These are phyloP conservation scores for Tarsius wallacei DNA, from an alignment of 2,797 vertebrate species.

Conservation along the genomic window DNA sequence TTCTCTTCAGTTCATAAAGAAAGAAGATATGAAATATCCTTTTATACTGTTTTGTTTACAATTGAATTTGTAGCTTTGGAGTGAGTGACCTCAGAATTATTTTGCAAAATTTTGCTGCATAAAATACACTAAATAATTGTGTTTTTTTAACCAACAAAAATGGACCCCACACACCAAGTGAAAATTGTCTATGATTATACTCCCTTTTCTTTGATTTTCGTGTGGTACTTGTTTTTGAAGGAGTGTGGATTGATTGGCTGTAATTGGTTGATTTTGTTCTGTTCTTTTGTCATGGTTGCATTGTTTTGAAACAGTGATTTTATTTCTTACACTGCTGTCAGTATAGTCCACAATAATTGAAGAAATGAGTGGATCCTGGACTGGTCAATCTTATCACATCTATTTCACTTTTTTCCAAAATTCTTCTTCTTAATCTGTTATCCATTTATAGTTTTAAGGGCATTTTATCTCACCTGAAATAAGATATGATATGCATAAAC, in stretches of 20 bases:
- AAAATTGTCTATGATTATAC: background rate
- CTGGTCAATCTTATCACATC: background rate
- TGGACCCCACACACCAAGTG: background rate
- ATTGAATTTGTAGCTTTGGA: background rate
- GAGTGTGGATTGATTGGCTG: background rate
- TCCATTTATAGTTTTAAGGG: background rate
- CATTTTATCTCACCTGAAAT: conserved; percentile 3
- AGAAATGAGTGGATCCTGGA: background rate
- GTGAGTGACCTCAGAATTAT: background rate
- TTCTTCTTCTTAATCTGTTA: background rate
- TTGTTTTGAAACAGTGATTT: background rate
- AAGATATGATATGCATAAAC: background rate
- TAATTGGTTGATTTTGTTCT: background rate
- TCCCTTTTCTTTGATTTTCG: background rate
- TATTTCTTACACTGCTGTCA: background rate
- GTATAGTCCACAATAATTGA: background rate
- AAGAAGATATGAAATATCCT: background rate
- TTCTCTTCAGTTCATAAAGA: background rate
- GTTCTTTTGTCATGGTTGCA: background rate
- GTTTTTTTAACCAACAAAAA: background rate
- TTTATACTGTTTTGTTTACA: background rate
- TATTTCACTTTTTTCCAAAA: conserved; percentile 15
- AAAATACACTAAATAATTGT: background rate
- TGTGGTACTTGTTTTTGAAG: background rate
- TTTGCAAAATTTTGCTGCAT: background rate